A percentile compares a stretch with the other conserved stretches of the same genome.
Conservation (phyloP, 1,140 invertebrate genomes). For the Drosophila orosa region DNA sequence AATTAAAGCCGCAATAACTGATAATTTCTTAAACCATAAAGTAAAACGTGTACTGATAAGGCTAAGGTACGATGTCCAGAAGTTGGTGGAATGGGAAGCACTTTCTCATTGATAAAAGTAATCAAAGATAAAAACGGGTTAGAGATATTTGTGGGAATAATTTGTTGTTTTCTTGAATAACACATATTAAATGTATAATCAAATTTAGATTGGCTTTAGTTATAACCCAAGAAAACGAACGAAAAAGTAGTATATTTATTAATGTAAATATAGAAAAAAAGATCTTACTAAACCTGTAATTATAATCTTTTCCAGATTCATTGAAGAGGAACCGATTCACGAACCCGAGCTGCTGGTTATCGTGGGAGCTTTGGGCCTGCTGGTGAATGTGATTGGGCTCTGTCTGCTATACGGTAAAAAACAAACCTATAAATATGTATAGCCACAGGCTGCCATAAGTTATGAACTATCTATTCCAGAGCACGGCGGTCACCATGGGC, state of each 20-base stretch:
- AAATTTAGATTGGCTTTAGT: no score
- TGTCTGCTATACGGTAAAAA: slow-evolving; percentile 91
- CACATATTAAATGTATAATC: background rate
- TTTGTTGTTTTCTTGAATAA: background rate
- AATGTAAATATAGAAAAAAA: background rate
- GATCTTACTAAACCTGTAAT: background rate
- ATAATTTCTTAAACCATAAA: background rate
- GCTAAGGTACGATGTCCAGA: background rate
- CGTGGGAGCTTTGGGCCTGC: slow-evolving; percentile 91
- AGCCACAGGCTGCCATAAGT: background rate
- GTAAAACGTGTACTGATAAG: background rate
- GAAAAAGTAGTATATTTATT: no score
- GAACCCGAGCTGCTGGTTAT: slow-evolving; percentile 90
- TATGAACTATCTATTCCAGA: slow-evolving; percentile 85
- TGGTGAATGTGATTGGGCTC: slow-evolving; percentile 93
- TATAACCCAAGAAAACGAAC: no score
- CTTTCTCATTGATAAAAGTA: slow-evolving; percentile 10
- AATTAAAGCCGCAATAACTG: slow-evolving; percentile 9
- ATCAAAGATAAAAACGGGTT: background rate
- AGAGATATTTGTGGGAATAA: background rate
- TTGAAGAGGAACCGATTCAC: slow-evolving; percentile 93
- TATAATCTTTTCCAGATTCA: slow-evolving; percentile 86
- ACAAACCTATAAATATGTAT: background rate
- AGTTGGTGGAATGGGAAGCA: background rate
- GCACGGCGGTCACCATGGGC: slow-evolving; percentile 90